Base-by-base conservation (phyloP, 2,113 vertebrate genomes). In the Calidris pugnax region DNA sequence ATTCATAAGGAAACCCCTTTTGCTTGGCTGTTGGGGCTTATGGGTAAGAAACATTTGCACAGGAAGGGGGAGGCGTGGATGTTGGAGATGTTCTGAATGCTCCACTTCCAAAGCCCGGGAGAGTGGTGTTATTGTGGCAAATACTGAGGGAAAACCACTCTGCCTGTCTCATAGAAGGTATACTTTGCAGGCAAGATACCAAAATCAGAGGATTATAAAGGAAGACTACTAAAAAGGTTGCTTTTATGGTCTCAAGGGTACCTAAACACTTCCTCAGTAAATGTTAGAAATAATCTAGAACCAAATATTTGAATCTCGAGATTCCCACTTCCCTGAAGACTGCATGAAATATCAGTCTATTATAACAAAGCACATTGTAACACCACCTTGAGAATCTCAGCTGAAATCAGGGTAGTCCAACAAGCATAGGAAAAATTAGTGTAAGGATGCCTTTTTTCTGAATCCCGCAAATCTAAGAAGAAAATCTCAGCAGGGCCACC, bases 11-110 rank as follows among this genome's bases (percentile, higher is more conserved):
- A 77, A 83, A 60, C 0, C 1, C 10, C 6, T 87, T 86, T 55
- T 74, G 4, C 37, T 89, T 27, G 9, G 0, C 45, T 1, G 0
- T 19, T 45, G 20, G 12, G 4, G 7, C 4, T 89, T 71, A 66
- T 21, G 37, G 7, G 14, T 12, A 75, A 67, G 43, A 74, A 93
- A 35, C 3, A 50, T 1, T 8, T 68, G 3, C 5, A 1, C 9
- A 62, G 13, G n/a, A 71, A 5, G 5, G 14, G 21, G 37, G 15
- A 88, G 45, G 21, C 1, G 10, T 81, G 39, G 28, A 35, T 74
- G 11, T 26, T 57, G 37, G 30, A 50, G 30, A 8, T 5, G 2
- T 35, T 69, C 45, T 89, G 35, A 84, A 69, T 10, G 6, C 22
- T 69, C 5, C 7, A n/a, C 55, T 84, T 85, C 33, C 43, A 45